Evolutionary conservation across 2,113 vertebrate species (phyloP).

Genomic region (Jacana jacana): DNA sequence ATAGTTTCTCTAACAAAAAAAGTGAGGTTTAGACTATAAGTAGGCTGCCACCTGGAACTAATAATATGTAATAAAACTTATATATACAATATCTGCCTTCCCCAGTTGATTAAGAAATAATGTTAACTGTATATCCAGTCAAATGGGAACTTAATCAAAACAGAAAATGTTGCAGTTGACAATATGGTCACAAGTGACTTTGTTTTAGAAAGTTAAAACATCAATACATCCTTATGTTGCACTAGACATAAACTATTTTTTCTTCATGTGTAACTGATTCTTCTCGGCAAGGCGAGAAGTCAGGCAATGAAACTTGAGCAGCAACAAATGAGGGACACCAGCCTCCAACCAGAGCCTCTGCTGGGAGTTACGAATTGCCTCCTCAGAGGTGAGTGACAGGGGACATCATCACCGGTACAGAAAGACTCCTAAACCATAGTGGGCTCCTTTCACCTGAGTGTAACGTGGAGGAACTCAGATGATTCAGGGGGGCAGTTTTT

Average conservation of each 20-base stretch:
- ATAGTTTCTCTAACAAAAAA: slow-evolving; percentile 50
- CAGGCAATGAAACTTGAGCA: background rate
- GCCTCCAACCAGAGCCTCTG: background rate
- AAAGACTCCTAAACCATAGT: background rate
- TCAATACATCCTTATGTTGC: background rate
- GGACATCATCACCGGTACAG: background rate
- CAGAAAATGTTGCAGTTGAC: background rate
- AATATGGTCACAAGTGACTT: background rate
- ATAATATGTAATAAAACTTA: slow-evolving; percentile 33
- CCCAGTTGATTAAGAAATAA: slow-evolving; percentile 6
- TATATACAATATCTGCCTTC: background rate
- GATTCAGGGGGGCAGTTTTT: background rate
- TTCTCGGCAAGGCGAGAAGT: background rate
- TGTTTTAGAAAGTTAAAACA: background rate
- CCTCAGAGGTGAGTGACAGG: background rate
- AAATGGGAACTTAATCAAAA: background rate
- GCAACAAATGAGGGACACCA: background rate
- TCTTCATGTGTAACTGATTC: background rate
- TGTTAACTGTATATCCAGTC: background rate
- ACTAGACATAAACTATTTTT: background rate
- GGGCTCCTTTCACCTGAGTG: background rate
- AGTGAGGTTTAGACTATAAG: slow-evolving; percentile 27
- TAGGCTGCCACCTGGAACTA: slow-evolving; percentile 6
- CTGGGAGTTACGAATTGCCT: background rate
- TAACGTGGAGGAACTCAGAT: background rate